Conservation (phyloP, 2,797 vertebrate species). For the Cryptoprocta ferox region DNA sequence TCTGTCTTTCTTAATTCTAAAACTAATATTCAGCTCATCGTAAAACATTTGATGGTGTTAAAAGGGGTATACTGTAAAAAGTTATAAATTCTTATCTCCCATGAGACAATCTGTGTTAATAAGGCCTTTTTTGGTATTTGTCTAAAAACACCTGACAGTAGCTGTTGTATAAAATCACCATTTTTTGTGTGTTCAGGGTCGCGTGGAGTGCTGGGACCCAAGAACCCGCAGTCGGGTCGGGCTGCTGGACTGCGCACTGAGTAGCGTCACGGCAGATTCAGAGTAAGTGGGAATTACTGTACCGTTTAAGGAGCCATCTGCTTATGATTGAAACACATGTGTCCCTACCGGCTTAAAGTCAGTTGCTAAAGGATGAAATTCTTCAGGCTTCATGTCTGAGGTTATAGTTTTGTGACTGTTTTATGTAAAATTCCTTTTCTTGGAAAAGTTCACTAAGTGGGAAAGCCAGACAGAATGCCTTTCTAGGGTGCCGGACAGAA, state of each 20-base stretch:
- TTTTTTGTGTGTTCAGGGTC: slow-evolving; percentile 88
- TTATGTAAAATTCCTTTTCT: background rate
- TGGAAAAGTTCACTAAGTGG: background rate
- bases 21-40: background rate
- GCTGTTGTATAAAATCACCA: background rate
- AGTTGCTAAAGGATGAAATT: background rate
- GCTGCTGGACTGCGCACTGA: slow-evolving; percentile 94
- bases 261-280: slow-evolving; percentile 92
- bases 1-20: background rate
- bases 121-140: background rate
- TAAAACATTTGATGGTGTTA: background rate
- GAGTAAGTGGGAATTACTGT: slow-evolving; percentile 89
- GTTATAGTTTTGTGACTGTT: background rate
- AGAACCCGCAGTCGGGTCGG: slow-evolving; percentile 93
- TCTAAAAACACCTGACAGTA: background rate
- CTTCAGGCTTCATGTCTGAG: background rate
- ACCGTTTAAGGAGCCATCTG: background rate
- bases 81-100: background rate
- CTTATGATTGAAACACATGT: background rate
- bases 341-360: background rate
- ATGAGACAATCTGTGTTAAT: background rate
- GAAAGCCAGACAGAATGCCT: background rate
- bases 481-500: background rate
- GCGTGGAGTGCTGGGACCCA: slow-evolving; percentile 99
- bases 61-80: background rate